These are phyloP conservation scores for Phaedon cochleariae DNA, from an alignment of 2,888 invertebrate genomes.

Conservation along the genomic window DNA sequence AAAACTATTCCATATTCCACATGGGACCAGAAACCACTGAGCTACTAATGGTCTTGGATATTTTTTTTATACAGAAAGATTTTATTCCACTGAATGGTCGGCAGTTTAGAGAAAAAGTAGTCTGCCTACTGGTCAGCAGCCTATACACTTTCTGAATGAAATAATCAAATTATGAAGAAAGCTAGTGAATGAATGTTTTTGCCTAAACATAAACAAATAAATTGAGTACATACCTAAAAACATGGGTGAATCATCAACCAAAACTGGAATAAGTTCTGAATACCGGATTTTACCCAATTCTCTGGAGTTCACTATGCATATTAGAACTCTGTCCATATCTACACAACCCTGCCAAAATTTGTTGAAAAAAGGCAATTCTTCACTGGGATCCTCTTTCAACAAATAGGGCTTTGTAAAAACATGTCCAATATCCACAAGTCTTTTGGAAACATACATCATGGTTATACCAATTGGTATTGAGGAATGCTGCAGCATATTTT, in stretches of 20 bases:
- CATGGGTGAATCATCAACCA: slow-evolving; percentile 29
- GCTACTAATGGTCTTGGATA: too few relatives aligned
- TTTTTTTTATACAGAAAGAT: too few relatives aligned
- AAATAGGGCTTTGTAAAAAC: slow-evolving; percentile 38
- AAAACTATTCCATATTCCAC: too few relatives aligned
- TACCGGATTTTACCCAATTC: slow-evolving; percentile 39
- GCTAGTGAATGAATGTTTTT: too few relatives aligned
- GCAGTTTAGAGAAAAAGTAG: too few relatives aligned
- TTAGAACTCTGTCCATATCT: slow-evolving; percentile 49
- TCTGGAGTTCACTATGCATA: slow-evolving; percentile 47
- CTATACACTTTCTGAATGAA: too few relatives aligned
- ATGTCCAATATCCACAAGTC: slow-evolving; percentile 43
- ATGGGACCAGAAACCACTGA: too few relatives aligned
- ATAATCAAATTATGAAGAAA: too few relatives aligned
- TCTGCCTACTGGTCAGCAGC: too few relatives aligned
- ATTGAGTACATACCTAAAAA: slow-evolving; percentile 28
- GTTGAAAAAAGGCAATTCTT: slow-evolving; percentile 45
- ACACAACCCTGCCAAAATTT: slow-evolving; percentile 54
- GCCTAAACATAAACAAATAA: not conserved
- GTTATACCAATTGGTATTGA: slow-evolving; percentile 44
- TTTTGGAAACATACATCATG: slow-evolving; percentile 45
- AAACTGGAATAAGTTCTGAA: slow-evolving; percentile 46
- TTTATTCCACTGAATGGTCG: too few relatives aligned
- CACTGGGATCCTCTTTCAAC: slow-evolving; percentile 42
- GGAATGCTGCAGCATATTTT: slow-evolving; percentile 30